Evolutionary conservation across 2,113 vertebrate genomes (phyloP), one percentile per base, ranked within the genome.

Genomic region (Microcebus murinus): DNA sequence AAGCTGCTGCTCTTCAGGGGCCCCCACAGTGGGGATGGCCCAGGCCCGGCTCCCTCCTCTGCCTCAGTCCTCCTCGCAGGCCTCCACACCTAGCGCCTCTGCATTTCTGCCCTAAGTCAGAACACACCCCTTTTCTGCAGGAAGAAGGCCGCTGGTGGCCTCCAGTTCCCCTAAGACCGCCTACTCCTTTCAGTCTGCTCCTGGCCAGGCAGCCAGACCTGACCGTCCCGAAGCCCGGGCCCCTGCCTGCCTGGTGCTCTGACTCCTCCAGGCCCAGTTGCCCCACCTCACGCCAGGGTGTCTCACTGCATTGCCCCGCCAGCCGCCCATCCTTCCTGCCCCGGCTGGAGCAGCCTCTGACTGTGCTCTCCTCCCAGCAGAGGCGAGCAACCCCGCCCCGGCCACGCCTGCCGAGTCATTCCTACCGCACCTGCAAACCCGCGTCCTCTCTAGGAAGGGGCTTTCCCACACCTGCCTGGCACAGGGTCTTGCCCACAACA

Each of bases 351-450:
- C 20, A 34, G 77, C 29, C 45, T 45, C 20, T 63, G 55, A 23
- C 55, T 25, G 34, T 6, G 23, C 55, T n/a, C 48, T 42, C 55
- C 31, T 6, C 48, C 65, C 23, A 31, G 17, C 52, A 34, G 59
- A 3, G 8, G 59, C 23, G 11, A 9, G 59, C 8, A 11, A 27
- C 29, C 57, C 39, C 7, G 45, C 17, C 13, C 36, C 25, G 13
- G 45, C 55, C 42, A 7, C n/a, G 45, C n/a, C 25, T 42, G 18
- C 23, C 27, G 67, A 52, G 4, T 3, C 42, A 13, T 15, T 20
- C 50, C 36, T 1, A 0, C 45, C 39, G 27, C 2, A 20, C 25
- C 3, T n/a, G 48, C 4, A 21, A 36, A 8, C 4, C 18, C 4
- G 57, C 6, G 61, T 67, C 88, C 92, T 81, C 76, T 18, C 80